Evolutionary conservation across 2,113 vertebrate species (phyloP).

Genomic region (Megaceryle maxima): DNA sequence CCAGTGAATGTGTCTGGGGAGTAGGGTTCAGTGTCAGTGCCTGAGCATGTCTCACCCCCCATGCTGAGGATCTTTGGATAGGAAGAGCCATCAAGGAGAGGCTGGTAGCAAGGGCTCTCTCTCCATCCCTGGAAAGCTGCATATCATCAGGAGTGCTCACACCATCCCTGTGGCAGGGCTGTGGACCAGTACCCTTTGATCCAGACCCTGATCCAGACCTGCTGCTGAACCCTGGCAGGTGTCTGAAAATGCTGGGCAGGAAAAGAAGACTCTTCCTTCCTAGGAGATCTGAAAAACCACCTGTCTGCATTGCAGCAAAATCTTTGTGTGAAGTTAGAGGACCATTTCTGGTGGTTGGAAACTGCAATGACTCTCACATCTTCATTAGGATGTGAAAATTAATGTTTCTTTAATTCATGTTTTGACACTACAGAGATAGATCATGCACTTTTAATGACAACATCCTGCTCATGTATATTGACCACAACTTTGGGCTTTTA

Average conservation of each 20-base stretch:
- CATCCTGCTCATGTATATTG: neutral
- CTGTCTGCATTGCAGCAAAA: neutral
- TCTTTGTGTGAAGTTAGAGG: neutral
- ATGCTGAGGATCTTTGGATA: neutral
- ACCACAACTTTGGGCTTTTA: neutral
- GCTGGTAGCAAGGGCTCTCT: neutral
- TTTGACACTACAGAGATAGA: neutral
- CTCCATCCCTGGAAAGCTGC: neutral
- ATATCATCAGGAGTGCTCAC: accelerated
- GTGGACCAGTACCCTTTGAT: neutral
- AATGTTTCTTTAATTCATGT: accelerated
- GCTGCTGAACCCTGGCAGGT: neutral
- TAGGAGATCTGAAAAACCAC: neutral
- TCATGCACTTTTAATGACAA: neutral
- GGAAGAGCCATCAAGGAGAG: neutral
- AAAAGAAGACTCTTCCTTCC: neutral
- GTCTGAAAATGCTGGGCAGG: neutral
- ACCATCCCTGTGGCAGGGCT: neutral
- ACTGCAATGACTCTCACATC: neutral
- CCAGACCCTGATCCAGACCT: neutral
- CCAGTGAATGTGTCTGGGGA: neutral
- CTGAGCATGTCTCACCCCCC: neutral
- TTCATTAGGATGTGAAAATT: neutral
- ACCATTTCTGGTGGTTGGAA: neutral
- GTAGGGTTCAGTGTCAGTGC: neutral